Evolutionary conservation across 2,797 vertebrate genomes (phyloP).

Genomic region (Anguilla megastoma): DNA sequence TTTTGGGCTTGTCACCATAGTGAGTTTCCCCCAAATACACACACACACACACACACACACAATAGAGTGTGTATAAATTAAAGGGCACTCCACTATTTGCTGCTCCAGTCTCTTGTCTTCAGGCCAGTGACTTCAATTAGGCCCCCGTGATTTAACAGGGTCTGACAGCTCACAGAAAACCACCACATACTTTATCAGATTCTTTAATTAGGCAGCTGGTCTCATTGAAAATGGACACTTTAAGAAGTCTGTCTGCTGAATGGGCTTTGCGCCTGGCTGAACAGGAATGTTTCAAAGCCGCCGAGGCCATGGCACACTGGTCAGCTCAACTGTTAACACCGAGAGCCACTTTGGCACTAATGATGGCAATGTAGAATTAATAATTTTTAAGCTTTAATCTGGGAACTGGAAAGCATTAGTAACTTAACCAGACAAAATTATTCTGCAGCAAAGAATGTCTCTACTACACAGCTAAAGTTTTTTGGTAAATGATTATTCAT

Average conservation of each 20-base stretch:
- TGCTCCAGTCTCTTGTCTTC: not conserved
- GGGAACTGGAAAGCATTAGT: not conserved
- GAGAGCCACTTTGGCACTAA: slow-evolving; percentile 26
- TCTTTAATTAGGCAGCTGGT: slow-evolving; percentile 34
- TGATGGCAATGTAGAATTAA: slow-evolving; percentile 28
- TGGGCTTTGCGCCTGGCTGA: slow-evolving; percentile 9
- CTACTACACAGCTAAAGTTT: not conserved
- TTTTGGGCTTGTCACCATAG: slow-evolving; percentile 17
- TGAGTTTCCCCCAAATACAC: not conserved
- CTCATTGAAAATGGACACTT: slow-evolving; percentile 31
- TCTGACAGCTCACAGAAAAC: slow-evolving; percentile 25
- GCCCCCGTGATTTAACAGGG: slow-evolving; percentile 21
- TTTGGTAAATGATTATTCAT: not conserved
- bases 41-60: slow-evolving; percentile 14
- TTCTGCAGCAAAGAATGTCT: not conserved
- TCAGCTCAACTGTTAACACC: slow-evolving; percentile 6
- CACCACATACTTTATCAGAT: slow-evolving; percentile 31
- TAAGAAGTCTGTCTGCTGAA: slow-evolving; percentile 23
- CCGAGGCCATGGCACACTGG: not conserved
- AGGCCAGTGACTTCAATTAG: slow-evolving; percentile 24
- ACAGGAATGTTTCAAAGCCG: slow-evolving; percentile 27
- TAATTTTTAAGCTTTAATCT: slow-evolving; percentile 28
- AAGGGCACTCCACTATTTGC: slow-evolving; percentile 23
- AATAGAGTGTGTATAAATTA: slow-evolving; percentile 24
- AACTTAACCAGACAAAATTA: not conserved